Conservation (phyloP, 2,113 vertebrate genomes). For the Rutilus rutilus region DNA sequence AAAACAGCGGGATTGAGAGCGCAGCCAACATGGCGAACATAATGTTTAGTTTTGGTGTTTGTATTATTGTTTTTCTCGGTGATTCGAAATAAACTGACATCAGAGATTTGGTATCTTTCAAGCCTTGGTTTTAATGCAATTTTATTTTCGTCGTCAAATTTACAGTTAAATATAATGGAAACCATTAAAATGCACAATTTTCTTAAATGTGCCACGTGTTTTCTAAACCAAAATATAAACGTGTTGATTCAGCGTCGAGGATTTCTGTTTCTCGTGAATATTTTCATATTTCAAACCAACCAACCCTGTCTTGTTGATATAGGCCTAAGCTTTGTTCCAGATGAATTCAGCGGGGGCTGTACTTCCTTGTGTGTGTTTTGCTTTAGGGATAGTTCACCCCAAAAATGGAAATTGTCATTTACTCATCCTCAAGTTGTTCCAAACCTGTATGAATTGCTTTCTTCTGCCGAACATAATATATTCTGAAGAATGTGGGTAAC, state of each 20-base stretch:
- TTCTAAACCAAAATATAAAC: neutral
- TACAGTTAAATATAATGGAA: no score
- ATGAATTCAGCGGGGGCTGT: neutral
- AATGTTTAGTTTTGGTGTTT: neutral
- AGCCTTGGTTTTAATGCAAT: neutral
- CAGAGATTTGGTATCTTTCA: neutral
- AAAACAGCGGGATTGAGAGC: constrained; percentile 22
- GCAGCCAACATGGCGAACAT: neutral
- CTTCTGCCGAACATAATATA: no score
- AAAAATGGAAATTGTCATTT: no score
- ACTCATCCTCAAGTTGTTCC: no score
- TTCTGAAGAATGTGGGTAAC: no score
- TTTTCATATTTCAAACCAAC: neutral
- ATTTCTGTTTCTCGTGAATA: neutral
- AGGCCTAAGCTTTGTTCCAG: neutral
- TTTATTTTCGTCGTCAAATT: neutral
- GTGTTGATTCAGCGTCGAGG: neutral
- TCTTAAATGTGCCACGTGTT: neutral
- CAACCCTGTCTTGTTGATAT: neutral
- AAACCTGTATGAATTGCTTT: no score
- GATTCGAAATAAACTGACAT: neutral
- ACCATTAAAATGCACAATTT: neutral
- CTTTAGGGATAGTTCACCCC: no score
- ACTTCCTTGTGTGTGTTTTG: neutral
- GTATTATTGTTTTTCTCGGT: neutral